Base-by-base conservation (phyloP, 2,113 vertebrate species). In the Corythoichthys haematopterus region DNA sequence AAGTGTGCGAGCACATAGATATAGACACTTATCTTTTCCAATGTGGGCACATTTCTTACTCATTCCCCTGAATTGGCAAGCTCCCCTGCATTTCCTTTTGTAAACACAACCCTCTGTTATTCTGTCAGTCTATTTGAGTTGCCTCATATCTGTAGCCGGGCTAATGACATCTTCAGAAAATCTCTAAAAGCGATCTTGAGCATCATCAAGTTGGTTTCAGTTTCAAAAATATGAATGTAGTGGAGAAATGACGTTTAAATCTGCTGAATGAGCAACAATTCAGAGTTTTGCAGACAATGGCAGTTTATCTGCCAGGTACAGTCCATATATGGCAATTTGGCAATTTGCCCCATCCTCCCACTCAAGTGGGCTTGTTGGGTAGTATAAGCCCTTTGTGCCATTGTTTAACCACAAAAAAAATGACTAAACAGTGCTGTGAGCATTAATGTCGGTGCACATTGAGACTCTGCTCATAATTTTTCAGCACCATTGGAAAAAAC, bases 141-240 rank as follows among this genome's bases (percentile, higher is more conserved):
- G 0, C 51, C 53, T 61, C 66, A 72, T 75, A 72, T 80, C 77
- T 72, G 59, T 68, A 15, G 7, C 59, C 45, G 69, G 74, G 78
- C 85, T 84, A 75, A 65, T 66, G 36, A 79, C 61, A 53, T 69
- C 1, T 43, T 78, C 43, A 10, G 15, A 64, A 33, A 52, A 43
- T 63, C 57, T 10, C 47, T 69, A 36, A 68, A 61, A 66, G 66
- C 64, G 35, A 60, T 50, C 14, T 15, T 6, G 20, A 28, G 45
- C n/a, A 38, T 12, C 37, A 35, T 11, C 35, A 2, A 28, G 52
- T 57, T 68, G 67, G n/a, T 48, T 6, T 64, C 28, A 40, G 6
- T 38, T 65, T 48, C 48, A 13, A 50, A 14, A 43, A 65, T 4
- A 13, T 50, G 7, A 53, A 53, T 9, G 1, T 53, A 28, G 16